Percentiles rank a stretch among this genome's conserved stretches.
These are phyloP conservation scores for Lasioglossum pauxillum DNA, from an alignment of 2,888 invertebrate genomes.

Conservation along the genomic window DNA sequence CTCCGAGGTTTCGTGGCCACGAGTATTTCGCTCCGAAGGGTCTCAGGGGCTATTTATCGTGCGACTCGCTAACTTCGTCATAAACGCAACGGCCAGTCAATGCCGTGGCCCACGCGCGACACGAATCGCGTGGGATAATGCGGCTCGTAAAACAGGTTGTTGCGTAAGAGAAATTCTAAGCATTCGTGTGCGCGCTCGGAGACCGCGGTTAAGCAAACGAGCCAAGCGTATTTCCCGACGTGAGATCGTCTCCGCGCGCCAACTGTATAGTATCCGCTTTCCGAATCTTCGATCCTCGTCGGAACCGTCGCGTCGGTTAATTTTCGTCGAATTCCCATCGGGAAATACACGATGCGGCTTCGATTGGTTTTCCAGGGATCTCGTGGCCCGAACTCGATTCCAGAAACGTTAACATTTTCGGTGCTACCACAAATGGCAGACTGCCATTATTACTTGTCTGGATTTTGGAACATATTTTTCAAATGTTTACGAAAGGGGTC, in stretches of 20 bases:
- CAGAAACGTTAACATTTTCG: not conserved
- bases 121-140: constrained; percentile 73
- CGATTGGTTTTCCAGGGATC: not conserved
- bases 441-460: not conserved
- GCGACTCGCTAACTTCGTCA: constrained; percentile 62
- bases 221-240: constrained; percentile 22
- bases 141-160: constrained; percentile 73
- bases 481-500: too few species aligned
- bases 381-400: not conserved
- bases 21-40: constrained; percentile 15
- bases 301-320: not conserved
- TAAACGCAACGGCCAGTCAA: constrained; percentile 70
- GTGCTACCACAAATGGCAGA: not conserved
- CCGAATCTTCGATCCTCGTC: not conserved
- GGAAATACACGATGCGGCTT: not conserved
- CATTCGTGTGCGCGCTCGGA: constrained; percentile 42
- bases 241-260: not conserved
- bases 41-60: constrained; percentile 50
- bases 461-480: not conserved
- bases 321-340: not conserved
- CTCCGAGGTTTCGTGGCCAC: not conserved
- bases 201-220: constrained; percentile 52
- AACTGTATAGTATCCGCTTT: not conserved
- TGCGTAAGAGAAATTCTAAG: constrained; percentile 72
- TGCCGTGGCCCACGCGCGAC: constrained; percentile 73